Percentiles rank a stretch among this genome's conserved stretches.
Evolutionary conservation across 35 echinoderm and acorn worm species (phyloP).

Genomic region (Diadema setosum): DNA sequence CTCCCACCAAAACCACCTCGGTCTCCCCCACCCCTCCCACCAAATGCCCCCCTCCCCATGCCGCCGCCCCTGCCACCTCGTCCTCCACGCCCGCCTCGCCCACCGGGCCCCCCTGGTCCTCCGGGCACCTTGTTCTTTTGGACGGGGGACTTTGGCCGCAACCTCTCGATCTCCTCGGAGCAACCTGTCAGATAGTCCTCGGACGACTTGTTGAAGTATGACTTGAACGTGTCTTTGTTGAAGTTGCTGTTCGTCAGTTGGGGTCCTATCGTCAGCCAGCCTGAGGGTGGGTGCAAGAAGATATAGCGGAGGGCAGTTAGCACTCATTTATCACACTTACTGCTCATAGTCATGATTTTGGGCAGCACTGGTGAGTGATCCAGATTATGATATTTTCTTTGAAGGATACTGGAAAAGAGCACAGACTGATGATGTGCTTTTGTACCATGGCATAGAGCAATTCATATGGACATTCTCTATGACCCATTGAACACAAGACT

Average conservation of each 20-base stretch:
- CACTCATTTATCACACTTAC: too few relatives aligned
- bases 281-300: too few relatives aligned
- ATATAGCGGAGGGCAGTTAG: too few relatives aligned
- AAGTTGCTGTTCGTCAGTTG: slow-evolving; percentile 94
- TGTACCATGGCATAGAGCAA: too few relatives aligned
- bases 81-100: slow-evolving; percentile 51
- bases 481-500: too few relatives aligned
- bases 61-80: neutral
- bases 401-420: too few relatives aligned
- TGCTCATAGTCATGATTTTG: too few relatives aligned
- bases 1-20: neutral
- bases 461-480: too few relatives aligned
- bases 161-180: slow-evolving; percentile 86
- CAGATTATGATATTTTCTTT: too few relatives aligned
- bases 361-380: too few relatives aligned
- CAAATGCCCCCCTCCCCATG: slow-evolving; percentile 18
- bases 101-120: slow-evolving; percentile 25
- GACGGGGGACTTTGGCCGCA: slow-evolving; percentile 84
- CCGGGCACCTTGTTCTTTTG: slow-evolving; percentile 70
- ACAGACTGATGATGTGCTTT: too few relatives aligned
- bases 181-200: slow-evolving; percentile 81
- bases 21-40: slow-evolving; percentile 33
- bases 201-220: slow-evolving; percentile 74
- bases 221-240: slow-evolving; percentile 71
- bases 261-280: slow-evolving; percentile 89